These are phyloP conservation scores for Neodontobutis hainanensis DNA, from an alignment of 2,113 vertebrate species.

Conservation along the genomic window DNA sequence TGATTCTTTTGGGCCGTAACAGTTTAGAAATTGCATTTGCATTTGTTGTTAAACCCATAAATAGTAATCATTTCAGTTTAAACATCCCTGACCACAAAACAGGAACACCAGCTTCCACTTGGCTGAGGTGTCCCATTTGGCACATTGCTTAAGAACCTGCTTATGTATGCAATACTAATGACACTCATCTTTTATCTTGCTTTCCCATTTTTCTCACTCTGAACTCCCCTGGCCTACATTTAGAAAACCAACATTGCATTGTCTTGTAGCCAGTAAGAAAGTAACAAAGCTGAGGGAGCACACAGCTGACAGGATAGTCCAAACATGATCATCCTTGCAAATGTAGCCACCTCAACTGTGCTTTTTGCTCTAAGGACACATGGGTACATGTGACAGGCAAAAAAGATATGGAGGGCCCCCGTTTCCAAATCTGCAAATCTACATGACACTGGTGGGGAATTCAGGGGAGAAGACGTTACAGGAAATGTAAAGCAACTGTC, in stretches of 20 bases:
- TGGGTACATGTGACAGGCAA: conserved; percentile 1
- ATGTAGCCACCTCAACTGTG: neutral
- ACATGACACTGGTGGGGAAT: neutral
- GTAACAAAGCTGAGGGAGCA: neutral
- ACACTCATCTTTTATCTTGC: conserved; percentile 8
- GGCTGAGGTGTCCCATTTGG: conserved; percentile 23
- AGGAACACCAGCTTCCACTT: neutral
- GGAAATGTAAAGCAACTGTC: conserved; percentile 12
- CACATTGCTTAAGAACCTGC: conserved; percentile 33
- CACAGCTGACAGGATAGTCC: neutral
- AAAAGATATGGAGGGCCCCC: neutral
- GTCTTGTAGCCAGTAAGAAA: conserved; percentile 1
- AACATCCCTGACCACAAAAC: conserved; percentile 42
- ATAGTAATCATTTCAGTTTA: neutral
- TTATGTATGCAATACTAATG: conserved; percentile 58
- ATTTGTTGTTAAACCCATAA: neutral
- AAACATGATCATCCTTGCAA: neutral
- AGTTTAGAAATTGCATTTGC: no score
- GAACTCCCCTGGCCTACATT: conserved; percentile 35
- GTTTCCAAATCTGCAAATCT: neutral
- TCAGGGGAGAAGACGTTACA: neutral
- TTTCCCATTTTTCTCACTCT: conserved; percentile 14
- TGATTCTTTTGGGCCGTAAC: no score
- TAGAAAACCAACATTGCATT: conserved; percentile 16
- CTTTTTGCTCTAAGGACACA: neutral